Evolutionary conservation across 2,888 invertebrate species (phyloP), one percentile per base, ranked within the genome.

Genomic region (Temnothorax rugatulus): DNA sequence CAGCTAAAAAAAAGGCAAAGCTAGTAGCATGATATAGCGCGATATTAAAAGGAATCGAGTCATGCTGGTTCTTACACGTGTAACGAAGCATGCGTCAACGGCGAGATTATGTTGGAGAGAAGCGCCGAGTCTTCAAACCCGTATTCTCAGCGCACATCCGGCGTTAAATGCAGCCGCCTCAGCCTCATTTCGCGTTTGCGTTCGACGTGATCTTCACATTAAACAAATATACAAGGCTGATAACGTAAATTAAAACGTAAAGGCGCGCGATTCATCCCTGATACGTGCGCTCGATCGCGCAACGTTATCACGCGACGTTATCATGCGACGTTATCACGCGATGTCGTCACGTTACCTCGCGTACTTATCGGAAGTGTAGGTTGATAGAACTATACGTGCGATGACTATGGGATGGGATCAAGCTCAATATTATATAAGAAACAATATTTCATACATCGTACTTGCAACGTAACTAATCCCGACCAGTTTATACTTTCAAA

Each of bases 11-110:
- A 69, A 34, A 54, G 38, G 7, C 15, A 75, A 63, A 11, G 5
- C 34, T 29, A 47, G 29, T 63, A 63, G 61, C 74, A 34, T 47
- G 74, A 73, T 73, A 52, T 34, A 69, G 34, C 69, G 13, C n/a
- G 34, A 57, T 59, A 74, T 44, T 74, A 75, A 50, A 75, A 75
- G 21, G 38, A 47, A 50, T 34, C 34, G 47, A 75, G 29, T 57
- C 54, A 44, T 54, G 41, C 15, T 54, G 11, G 29, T 76, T 61
- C 50, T 76, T 64, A 44, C 47, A 61, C 34, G 63, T 38, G 47
- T 47, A 76, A 73, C 54, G n/a, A 71, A 57, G 71, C 21, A 54
- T 50, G 25, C 18, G 50, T 64, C 44, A 79, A 79, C 44, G 54
- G 34, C 38, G 41, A 25, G 64, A 79, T 79, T 71, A 71, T 25